Evolutionary conservation across 1,140 invertebrate genomes (phyloP).

Genomic region (Pseudomyrmex cubaensis): DNA sequence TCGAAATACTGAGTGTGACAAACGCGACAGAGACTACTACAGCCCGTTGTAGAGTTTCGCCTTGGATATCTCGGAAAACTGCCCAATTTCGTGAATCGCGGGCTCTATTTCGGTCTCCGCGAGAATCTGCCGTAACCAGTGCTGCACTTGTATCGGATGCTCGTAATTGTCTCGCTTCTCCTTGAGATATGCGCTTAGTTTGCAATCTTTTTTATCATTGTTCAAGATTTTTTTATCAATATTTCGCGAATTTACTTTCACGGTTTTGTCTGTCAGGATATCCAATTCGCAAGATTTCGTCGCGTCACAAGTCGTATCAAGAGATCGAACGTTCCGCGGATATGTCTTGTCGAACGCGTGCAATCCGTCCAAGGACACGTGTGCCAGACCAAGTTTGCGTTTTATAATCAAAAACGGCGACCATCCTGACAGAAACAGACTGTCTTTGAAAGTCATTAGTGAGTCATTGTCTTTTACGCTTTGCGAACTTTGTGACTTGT

Average conservation of each 20-base stretch:
- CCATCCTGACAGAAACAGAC: constrained; percentile 23
- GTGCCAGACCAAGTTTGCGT: constrained; percentile 44
- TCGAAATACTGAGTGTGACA: constrained; percentile 53
- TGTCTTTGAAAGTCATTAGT: constrained; percentile 14
- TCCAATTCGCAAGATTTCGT: constrained; percentile 3
- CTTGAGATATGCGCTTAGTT: constrained; percentile 22
- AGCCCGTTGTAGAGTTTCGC: constrained; percentile 84
- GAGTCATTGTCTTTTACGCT: background rate
- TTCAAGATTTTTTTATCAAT: background rate
- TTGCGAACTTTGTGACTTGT: background rate
- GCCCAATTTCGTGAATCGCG: constrained; percentile 81
- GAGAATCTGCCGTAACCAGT: constrained; percentile 86
- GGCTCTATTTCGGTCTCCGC: constrained; percentile 86
- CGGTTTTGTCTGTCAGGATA: background rate
- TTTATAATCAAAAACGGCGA: constrained; percentile 44
- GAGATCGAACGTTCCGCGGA: background rate
- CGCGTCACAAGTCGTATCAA: constrained; percentile 1
- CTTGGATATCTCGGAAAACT: constrained; percentile 85
- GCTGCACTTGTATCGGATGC: constrained; percentile 86
- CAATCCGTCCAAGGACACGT: constrained; percentile 41
- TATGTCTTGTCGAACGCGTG: constrained; percentile 27
- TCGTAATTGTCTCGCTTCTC: constrained; percentile 70
- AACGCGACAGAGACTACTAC: constrained; percentile 69
- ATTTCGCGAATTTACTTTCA: background rate
- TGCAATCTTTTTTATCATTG: background rate